phyloP scores from a whole-genome alignment of 2,797 vertebrate genomes.

The Rhinatrema bivittatum region DNA sequence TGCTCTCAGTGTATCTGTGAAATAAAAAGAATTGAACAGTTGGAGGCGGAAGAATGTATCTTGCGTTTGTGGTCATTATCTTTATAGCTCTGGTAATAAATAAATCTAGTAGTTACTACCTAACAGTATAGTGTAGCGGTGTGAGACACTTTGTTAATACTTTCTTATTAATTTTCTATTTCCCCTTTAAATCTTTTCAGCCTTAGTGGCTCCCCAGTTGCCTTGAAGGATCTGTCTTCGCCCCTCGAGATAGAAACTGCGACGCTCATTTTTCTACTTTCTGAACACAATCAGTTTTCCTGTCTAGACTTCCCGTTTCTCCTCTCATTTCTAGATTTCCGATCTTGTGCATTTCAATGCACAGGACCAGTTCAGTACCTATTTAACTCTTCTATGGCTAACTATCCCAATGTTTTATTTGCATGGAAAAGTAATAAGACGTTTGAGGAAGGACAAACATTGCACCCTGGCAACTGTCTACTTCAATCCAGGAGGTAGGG shows the following conservation, averaged over 20 bases:
- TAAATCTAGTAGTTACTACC: conserved; percentile 44
- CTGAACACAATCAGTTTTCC: conserved; percentile 37
- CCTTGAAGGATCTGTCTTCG: conserved; percentile 18
- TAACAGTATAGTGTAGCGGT: conserved; percentile 48
- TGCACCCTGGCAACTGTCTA: too few species aligned
- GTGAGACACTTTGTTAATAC: conserved; percentile 48
- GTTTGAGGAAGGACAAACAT: too few species aligned
- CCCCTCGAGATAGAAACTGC: conserved; percentile 26
- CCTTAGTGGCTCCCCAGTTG: conserved; percentile 13
- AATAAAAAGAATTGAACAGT: conserved; percentile 56
- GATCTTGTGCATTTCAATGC: conserved; percentile 23
- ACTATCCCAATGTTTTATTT: too few species aligned
- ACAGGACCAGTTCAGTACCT: conserved; percentile 23
- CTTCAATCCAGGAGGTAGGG: too few species aligned
- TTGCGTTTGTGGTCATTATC: conserved; percentile 55
- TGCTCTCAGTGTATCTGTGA: conserved; percentile 39
- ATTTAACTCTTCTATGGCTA: conserved; percentile 22
- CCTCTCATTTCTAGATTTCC: conserved; percentile 25
- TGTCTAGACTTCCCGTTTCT: conserved; percentile 35
- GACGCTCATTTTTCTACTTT: conserved; percentile 33
- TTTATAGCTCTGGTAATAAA: conserved; percentile 50
- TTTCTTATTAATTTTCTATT: conserved; percentile 45
- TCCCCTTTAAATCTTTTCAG: conserved; percentile 41
- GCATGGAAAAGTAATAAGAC: too few species aligned
- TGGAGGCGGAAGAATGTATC: conserved; percentile 46